Base-by-base conservation (phyloP, 2,797 vertebrate genomes). In the Sebastes goodei region DNA sequence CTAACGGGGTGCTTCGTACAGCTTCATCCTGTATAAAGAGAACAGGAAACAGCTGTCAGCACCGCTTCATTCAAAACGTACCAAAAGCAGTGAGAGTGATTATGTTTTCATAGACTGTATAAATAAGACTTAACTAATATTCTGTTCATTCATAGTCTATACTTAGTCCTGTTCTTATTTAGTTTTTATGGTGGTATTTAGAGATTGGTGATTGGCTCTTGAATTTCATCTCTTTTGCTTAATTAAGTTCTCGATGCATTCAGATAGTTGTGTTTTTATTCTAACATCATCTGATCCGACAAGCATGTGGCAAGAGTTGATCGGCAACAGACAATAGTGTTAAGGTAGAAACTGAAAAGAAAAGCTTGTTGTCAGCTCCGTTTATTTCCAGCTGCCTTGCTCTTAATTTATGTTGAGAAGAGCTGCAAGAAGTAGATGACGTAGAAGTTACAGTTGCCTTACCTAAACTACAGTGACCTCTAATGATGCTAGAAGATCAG, bases 11-110 rank as follows among this genome's bases (percentile, higher is more conserved):
- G 38, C 72, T 88, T 65, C 4, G 9, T 30, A 72, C 38, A 76
- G 75, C 87, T 76, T 32, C 12, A 3, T 72, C 33, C 76, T 74
- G 52, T 76, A 62, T 59, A 6, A 63, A 49, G 38, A 75, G 32
- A 79, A 32, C 66, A 78, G 76, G 77, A 84, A 83, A 59, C 56
- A 61, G 52, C 78, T 84, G 78, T 78, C 81, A 71, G 32, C 30
- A 23, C 23, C 23, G 17, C 52, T 60, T 76, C 74, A 70, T 23
- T 72, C 86, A 76, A 55, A 32, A 74, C 30, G n/a, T 33, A 61
- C 20, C 59, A 3, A 71, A 52, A 76, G 12, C 35, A 61, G 15
- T 5, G 27, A 65, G 46, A 78, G 9, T 32, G 23, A 67, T 15
- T 21, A 10, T 33, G 6, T 27, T 65, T 64, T 49, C 46, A 49